Base-by-base conservation (phyloP, 2,113 vertebrate genomes). In the Psilopsiagon aymara region DNA sequence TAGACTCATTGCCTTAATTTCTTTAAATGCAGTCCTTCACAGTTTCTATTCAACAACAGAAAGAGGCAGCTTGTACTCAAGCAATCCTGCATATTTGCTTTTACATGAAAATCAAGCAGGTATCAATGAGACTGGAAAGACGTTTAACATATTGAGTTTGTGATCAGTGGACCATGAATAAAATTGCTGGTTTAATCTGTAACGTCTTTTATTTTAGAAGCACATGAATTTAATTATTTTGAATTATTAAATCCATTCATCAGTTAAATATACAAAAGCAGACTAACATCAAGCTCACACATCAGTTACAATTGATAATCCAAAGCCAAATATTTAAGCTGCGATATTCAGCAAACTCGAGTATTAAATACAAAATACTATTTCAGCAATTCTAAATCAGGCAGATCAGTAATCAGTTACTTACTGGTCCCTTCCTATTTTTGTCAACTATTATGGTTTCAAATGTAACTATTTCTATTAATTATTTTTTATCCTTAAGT, bases 271-370 rank as follows among this genome's bases (percentile, higher is more conserved):
- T 3, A 33, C 39, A 92, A 83, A 90, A 70, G 28, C 35, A 95
- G 85, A 69, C 8, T 55, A 53, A 29, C 28, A 60, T 6, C 0
- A 0, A 75, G 35, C 33, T 73, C 63, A 68, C 1, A 0, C 4
- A 19, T 73, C 44, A 88, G 44, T 74, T 83, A 79, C 20, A 74
- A 14, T 5, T 37, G 17, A 75, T 14, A 84, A 51, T 35, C 8
- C 43, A 60, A 84, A 88, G 0, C 9, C 60, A 90, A 91, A 25
- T 60, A 92, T 52, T 86, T 82, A 47, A 60, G 10, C 16, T 60
- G 35, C 13, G 13, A 71, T 47, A 81, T 7, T 51, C 76, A 59
- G 43, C 24, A 84, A 89, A 78, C 75, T 64, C 16, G 43, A 81
- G 20, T 43, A 84, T 31, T 62, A 92, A 69, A 67, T 14, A 16